phyloP scores from a whole-genome alignment of 2,113 vertebrate species.

The Gambusia affinis region DNA sequence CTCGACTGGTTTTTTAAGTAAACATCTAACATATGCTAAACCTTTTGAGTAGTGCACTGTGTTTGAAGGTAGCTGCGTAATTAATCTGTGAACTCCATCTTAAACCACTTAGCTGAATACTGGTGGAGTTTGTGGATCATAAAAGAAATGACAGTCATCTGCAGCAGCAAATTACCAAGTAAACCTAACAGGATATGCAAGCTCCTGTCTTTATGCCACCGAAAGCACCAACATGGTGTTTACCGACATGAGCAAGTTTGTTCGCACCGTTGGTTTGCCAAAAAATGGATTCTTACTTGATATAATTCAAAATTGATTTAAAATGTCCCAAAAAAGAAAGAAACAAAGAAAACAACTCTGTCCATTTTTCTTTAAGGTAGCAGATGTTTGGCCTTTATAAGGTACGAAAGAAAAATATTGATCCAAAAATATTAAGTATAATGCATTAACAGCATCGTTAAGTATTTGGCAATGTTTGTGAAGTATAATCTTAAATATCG shows the following conservation, averaged over 20 bases:
- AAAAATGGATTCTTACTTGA: too few species aligned
- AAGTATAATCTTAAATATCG: not conserved
- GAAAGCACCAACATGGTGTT: too few species aligned
- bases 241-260: too few species aligned
- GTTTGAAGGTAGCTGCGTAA: conserved; percentile 16
- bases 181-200: too few species aligned
- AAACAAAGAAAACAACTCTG: too few species aligned
- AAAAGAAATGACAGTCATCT: too few species aligned
- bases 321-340: too few species aligned
- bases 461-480: not conserved
- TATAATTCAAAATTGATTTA: too few species aligned
- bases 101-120: not conserved
- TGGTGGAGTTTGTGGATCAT: too few species aligned
- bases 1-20: not conserved
- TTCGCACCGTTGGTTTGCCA: too few species aligned
- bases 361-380: not conserved
- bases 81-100: conserved; percentile 6
- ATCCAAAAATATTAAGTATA: not conserved
- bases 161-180: too few species aligned
- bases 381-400: not conserved
- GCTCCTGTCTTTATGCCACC: too few species aligned
- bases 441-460: not conserved
- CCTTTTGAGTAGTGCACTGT: not conserved
- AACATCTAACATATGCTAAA: not conserved
- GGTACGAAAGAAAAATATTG: not conserved